phyloP scores from a whole-genome alignment of 2,888 invertebrate species.

The Hydriomena furcata region DNA sequence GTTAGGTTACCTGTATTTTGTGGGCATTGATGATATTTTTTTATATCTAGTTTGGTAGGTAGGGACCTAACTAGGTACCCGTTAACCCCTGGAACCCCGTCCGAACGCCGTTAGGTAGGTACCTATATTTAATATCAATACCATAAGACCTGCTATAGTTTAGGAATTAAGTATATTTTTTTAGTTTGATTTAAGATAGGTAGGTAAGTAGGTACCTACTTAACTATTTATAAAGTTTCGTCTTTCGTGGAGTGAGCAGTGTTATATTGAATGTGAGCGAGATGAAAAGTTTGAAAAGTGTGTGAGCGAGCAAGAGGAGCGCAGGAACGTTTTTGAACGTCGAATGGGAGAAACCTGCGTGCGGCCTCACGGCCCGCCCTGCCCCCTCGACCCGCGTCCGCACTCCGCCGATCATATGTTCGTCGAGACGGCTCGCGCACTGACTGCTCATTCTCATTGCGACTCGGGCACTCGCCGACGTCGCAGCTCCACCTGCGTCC shows the following conservation, averaged over 20 bases:
- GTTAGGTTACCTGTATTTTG: no score
- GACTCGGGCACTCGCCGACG: constrained; percentile 77
- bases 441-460: constrained; percentile 75
- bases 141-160: no score
- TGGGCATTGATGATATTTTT: no score
- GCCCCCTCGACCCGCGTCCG: constrained; percentile 63
- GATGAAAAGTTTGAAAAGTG: constrained; percentile 43
- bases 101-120: no score
- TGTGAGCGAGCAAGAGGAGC: constrained; percentile 70
- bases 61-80: background rate
- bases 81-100: no score
- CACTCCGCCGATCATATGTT: constrained; percentile 82
- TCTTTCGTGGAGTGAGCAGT: constrained; percentile 40
- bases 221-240: background rate
- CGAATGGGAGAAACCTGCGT: constrained; percentile 80
- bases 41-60: background rate
- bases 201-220: no score
- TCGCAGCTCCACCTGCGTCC: constrained; percentile 61
- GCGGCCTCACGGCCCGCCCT: constrained; percentile 73
- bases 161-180: background rate
- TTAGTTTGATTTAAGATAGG: no score
- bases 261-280: constrained; percentile 24
- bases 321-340: constrained; percentile 40
- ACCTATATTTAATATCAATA: no score
- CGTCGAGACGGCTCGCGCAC: constrained; percentile 58